Evolutionary conservation across 2,113 vertebrate genomes (phyloP).

Genomic region (Ellobius talpinus): DNA sequence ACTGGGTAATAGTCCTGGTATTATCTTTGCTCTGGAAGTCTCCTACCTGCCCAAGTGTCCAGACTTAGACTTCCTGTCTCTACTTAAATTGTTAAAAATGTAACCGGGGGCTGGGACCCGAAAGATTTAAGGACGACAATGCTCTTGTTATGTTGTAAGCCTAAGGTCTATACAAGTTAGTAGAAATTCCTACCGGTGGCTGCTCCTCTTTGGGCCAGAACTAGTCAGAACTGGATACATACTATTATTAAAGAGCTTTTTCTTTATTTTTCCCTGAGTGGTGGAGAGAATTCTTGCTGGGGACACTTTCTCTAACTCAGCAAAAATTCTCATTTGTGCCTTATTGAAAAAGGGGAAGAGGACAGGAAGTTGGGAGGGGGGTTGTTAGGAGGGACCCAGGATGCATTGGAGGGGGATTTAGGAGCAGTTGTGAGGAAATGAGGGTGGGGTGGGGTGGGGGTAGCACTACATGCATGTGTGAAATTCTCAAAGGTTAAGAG

Average conservation of each 20-base stretch:
- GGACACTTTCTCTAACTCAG: background rate
- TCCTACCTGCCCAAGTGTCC: background rate
- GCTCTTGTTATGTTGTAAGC: background rate
- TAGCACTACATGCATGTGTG: background rate
- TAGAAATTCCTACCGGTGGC: background rate
- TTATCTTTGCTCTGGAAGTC: background rate
- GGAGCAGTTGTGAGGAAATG: background rate
- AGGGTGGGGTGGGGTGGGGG: background rate
- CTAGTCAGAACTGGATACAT: background rate
- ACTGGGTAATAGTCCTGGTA: background rate
- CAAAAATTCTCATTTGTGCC: background rate
- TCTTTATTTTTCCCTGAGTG: background rate
- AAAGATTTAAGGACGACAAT: background rate
- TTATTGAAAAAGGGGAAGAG: background rate
- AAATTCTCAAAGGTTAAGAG: background rate
- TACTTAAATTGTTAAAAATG: background rate
- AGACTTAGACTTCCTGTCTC: background rate
- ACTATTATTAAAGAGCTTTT: background rate
- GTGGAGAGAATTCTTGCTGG: background rate
- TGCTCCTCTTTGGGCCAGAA: background rate
- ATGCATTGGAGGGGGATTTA: constrained; percentile 10
- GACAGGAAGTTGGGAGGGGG: background rate
- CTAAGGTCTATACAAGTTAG: background rate
- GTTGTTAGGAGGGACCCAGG: background rate
- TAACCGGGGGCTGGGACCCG: background rate